Base-by-base conservation (phyloP, 1,140 invertebrate species). In the Camponotus vicinus region DNA sequence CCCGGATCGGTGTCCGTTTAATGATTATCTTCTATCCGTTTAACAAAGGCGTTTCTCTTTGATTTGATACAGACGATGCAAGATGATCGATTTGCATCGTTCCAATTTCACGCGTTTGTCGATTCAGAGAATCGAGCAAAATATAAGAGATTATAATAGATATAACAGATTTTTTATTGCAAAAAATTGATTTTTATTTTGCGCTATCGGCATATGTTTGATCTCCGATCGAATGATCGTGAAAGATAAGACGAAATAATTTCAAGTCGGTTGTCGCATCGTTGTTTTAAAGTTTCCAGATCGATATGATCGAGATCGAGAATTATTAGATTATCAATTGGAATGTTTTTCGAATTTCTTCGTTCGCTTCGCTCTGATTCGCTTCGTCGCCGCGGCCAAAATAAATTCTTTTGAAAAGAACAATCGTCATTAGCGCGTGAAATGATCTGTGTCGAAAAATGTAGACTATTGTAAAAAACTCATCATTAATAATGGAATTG, bases 301-400 rank as follows among this genome's bases (percentile, higher is more conserved):
- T 55, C 34, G 64, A 55, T 21, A 18, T 21, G n/a, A 37, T 77
- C 21, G 55, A 83, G 45, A 61, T 73, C 80, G 69, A 71, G 42
- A 34, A 76, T 78, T 32, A 18, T 40, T 40, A 13, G 32, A 42
- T 42, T 37, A 37, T 49, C 15, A 18, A 21, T 15, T 13, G 4
- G 55, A 61, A 73, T 61, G 18, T 21, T 71, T 45, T n/a, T 73
- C 69, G 15, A 83, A 73, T 83, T 83, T 83, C 79, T 85, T 85
- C 61, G 73, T 3, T 66, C 73, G 82, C 2, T 40, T 78, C 73
- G 82, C 82, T 85, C 82, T 77, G 21, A 85, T 78, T 76, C 59
- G 4, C 34, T 32, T 66, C 59, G 27, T 18, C 13, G 42, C 45
- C 61, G 13, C 45, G 32, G 45, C 21, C 71, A 67, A 85, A 57